These are phyloP conservation scores for Delphinapterus leucas DNA, from an alignment of 2,113 vertebrate genomes.

Conservation along the genomic window DNA sequence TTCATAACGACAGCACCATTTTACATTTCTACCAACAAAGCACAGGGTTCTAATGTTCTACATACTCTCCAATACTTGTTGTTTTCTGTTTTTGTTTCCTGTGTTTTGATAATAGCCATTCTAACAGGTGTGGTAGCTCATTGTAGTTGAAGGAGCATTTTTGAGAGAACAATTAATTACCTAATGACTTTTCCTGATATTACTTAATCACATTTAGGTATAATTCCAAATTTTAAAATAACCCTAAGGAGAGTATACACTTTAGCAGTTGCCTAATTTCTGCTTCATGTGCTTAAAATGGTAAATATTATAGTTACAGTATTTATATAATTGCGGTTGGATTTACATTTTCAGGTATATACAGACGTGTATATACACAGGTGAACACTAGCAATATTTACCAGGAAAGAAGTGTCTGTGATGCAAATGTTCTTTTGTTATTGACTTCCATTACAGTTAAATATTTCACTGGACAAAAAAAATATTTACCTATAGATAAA, in stretches of 20 bases:
- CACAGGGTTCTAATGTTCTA: not conserved
- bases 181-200: not conserved
- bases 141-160: not conserved
- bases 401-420: not conserved
- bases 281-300: not conserved
- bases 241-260: not conserved
- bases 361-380: not conserved
- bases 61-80: not conserved
- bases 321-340: not conserved
- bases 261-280: not conserved
- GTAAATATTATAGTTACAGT: not conserved
- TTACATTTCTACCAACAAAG: not conserved
- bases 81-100: not conserved
- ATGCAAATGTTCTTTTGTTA: not conserved
- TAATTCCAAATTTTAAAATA: constrained; percentile 15
- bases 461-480: not conserved
- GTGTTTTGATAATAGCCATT: not conserved
- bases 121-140: not conserved
- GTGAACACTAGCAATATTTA: not conserved
- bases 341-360: not conserved
- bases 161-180: not conserved
- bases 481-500: not conserved
- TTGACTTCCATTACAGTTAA: not conserved
- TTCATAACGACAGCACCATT: not conserved
- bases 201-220: not conserved